Evolutionary conservation across 2,113 vertebrate species (phyloP).

Genomic region (Anser cygnoides): DNA sequence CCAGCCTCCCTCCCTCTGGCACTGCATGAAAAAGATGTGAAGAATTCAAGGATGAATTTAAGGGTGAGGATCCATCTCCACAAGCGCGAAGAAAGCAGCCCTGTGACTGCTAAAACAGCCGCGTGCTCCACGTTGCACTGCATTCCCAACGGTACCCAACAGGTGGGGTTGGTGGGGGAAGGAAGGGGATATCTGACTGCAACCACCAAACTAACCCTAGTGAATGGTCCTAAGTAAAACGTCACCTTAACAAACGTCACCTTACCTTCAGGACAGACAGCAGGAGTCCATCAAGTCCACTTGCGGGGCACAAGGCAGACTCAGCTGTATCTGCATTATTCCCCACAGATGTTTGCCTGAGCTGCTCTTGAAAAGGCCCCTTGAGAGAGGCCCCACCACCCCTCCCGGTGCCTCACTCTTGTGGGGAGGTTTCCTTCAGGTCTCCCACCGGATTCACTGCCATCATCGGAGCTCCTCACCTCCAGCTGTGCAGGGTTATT

Average conservation of each 20-base stretch:
- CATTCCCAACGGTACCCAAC: background rate
- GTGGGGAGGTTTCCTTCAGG: background rate
- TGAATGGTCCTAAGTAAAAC: fast-evolving
- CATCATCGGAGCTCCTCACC: background rate
- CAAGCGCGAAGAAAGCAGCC: background rate
- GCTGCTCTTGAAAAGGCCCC: background rate
- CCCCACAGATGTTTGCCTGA: background rate
- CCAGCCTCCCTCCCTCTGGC: fast-evolving
- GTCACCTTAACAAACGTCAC: background rate
- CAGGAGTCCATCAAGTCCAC: background rate
- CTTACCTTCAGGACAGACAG: background rate
- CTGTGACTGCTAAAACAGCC: background rate
- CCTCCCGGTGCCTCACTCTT: background rate
- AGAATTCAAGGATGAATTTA: background rate
- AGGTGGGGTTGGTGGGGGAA: background rate
- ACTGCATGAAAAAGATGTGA: background rate
- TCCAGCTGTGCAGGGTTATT: background rate
- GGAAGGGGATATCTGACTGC: background rate
- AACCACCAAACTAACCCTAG: background rate
- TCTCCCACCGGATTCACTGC: background rate
- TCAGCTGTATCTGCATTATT: background rate
- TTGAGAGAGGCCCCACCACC: background rate
- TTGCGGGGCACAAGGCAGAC: background rate
- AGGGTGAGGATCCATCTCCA: background rate
- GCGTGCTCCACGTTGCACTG: fast-evolving